Conservation (phyloP, 2,797 vertebrate species). For the Microctenopoma steveboyesi region DNA sequence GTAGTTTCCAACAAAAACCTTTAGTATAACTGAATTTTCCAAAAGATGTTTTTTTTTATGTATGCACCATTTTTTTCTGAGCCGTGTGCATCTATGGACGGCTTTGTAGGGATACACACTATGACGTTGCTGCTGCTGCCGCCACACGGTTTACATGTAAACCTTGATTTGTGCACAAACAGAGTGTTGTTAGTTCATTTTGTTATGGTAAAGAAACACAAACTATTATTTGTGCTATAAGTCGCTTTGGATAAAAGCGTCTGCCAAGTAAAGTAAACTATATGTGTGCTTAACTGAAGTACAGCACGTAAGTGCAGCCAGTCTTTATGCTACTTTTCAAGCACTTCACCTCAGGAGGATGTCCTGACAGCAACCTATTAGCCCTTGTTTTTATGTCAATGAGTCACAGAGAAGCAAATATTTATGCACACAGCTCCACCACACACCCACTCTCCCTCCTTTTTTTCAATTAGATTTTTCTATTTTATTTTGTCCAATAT, state of each 20-base stretch:
- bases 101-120: conserved; percentile 11
- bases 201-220: not conserved
- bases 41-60: not conserved
- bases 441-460: not conserved
- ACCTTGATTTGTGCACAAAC: not conserved
- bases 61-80: too few relatives aligned
- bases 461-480: not conserved
- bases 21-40: not conserved
- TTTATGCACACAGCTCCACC: conserved; percentile 11
- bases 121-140: not conserved
- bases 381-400: conserved; percentile 16
- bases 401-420: conserved; percentile 29
- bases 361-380: conserved; percentile 4
- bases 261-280: too few relatives aligned
- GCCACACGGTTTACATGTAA: not conserved
- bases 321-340: conserved; percentile 24
- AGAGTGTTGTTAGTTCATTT: not conserved
- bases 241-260: too few relatives aligned
- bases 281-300: not conserved
- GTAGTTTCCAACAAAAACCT: not conserved
- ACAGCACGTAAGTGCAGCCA: not conserved
- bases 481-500: conserved; percentile 8
- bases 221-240: not conserved
- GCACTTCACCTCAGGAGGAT: conserved; percentile 15
- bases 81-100: not conserved